Conservation (phyloP, 2,797 vertebrate species). For the Prionace glauca region DNA sequence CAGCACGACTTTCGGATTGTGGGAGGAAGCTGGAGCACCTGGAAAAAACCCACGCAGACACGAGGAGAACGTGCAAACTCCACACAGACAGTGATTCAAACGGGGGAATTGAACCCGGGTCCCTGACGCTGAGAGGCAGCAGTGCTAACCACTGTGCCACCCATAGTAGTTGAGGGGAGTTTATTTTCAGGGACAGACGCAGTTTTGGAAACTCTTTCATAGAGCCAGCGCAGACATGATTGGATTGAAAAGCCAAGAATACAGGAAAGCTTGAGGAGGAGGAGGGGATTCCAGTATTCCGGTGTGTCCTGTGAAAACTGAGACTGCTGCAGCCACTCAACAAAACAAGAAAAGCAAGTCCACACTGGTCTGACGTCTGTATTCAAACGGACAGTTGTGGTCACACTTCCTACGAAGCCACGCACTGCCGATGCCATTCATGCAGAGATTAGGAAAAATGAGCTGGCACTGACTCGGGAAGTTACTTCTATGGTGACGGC, state of each 20-base stretch:
- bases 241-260: neutral
- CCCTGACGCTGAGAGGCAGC: too few species aligned
- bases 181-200: neutral
- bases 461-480: neutral
- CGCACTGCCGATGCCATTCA: neutral
- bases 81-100: too few species aligned
- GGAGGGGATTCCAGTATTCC: neutral
- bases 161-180: neutral
- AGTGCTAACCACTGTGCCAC: too few species aligned
- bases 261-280: neutral
- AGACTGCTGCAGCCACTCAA: neutral
- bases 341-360: neutral
- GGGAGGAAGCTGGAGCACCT: too few species aligned
- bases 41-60: too few species aligned
- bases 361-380: too few species aligned
- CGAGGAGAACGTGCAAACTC: too few species aligned
- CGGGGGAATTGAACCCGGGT: too few species aligned
- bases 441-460: neutral
- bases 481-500: constrained; percentile 7
- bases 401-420: neutral
- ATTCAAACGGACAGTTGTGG: neutral
- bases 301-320: neutral
- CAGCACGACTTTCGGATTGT: too few species aligned
- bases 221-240: neutral
- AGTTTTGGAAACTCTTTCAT: neutral